These are phyloP conservation scores for Eurosta solidaginis DNA, from an alignment of 1,140 invertebrate species.

Conservation along the genomic window DNA sequence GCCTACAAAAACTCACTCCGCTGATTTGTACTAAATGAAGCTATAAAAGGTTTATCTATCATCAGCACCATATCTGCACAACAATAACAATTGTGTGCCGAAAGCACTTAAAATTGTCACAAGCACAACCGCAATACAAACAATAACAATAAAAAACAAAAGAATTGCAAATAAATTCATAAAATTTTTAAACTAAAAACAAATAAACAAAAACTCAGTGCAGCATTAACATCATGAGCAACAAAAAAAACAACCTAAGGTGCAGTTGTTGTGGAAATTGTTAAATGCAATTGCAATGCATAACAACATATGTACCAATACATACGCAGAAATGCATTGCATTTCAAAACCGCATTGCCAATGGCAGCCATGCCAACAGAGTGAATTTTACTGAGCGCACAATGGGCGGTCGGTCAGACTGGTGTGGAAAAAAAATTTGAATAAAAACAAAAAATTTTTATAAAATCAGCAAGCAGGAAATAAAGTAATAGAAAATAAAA, in stretches of 20 bases:
- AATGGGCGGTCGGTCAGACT: not conserved
- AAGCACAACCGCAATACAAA: not conserved
- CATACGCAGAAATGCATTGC: not conserved
- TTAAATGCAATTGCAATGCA: not conserved
- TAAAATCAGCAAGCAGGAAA: constrained; percentile 21
- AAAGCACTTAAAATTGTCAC: not conserved
- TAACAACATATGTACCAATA: not conserved
- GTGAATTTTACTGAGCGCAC: not conserved
- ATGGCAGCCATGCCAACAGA: not conserved
- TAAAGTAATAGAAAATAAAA: not conserved
- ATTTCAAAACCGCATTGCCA: constrained; percentile 19
- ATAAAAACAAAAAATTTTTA: not conserved
- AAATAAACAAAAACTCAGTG: not conserved
- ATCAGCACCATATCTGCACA: too few relatives aligned
- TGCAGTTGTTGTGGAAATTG: not conserved
- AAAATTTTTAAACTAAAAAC: not conserved
- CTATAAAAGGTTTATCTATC: too few relatives aligned
- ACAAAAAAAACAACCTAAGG: not conserved
- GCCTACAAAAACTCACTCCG: too few relatives aligned
- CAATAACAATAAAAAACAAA: not conserved
- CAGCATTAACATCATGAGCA: not conserved
- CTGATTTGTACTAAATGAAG: too few relatives aligned
- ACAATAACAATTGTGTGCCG: too few relatives aligned
- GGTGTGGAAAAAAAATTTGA: not conserved
- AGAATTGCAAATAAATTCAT: not conserved